Base-by-base conservation (phyloP, 2,888 invertebrate genomes). In the Exocentrus adspersus region DNA sequence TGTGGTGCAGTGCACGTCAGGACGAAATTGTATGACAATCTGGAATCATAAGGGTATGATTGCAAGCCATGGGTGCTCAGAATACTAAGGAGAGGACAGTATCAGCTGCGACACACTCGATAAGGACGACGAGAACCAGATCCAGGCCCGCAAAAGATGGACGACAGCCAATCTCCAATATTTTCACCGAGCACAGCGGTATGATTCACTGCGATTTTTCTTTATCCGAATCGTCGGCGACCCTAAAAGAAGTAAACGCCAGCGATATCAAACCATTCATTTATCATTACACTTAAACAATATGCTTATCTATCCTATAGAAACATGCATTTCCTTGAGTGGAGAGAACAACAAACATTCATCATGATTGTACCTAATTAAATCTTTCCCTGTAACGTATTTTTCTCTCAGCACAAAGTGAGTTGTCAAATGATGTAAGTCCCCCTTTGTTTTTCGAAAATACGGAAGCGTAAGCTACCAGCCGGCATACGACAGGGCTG, bases 171-270 rank as follows among this genome's bases (percentile, higher is more conserved):
- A 92, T 93, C 79, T 91, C 94, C 78, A 95, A 95, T 85, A 94
- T 95, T 83, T 96, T 95, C 85, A 95, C 95, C 41, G 95, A 95
- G 86, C 95, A 95, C 84, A 95, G 92, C 85, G 95, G 95, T 95
- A 86, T 89, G 92, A 77, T 70, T 78, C 76, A 78, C 70, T 63
- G 52, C 56, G 54, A 62, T 57, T 65, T 64, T 59, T 60, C 48
- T 45, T 43, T 62, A 24, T 7, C 7, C 24, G 24, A 24, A 24
- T 7, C 24, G 4, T 24, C 24, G n/a, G n/a, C n/a, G n/a, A n/a
- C 24, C 3, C 24, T 24, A 24, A 24, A 24, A 28, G 12, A 21
- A 32, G n/a, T 10, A 37, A 52, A 52, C 30, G 10, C 51, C 32
- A 32, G 30, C 10, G 51, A 52, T 7, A 19, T 52, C 30, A 16